Percentiles rank a stretch among this genome's conserved stretches.
phyloP scores from a whole-genome alignment of 1,140 invertebrate genomes.

The Bombus vancouverensis region DNA sequence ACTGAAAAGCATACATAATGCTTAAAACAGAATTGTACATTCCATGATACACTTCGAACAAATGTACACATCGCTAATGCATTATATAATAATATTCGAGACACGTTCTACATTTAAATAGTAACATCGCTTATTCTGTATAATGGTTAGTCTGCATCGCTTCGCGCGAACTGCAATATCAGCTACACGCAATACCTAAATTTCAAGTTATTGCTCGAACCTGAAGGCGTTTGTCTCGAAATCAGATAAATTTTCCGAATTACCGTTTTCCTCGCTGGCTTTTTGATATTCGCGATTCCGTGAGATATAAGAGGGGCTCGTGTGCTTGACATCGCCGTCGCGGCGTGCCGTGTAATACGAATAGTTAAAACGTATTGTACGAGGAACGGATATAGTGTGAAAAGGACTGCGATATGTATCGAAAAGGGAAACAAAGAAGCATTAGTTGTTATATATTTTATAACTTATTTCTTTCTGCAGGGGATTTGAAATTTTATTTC shows the following conservation, averaged over 20 bases:
- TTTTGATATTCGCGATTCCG: conserved; percentile 4
- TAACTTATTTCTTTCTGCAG: neutral
- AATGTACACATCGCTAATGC: neutral
- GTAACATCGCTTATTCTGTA: neutral
- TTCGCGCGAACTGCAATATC: neutral
- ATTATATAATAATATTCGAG: neutral
- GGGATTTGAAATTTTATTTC: neutral
- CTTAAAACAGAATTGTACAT: neutral
- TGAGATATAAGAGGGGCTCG: neutral
- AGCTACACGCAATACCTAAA: conserved; percentile 17
- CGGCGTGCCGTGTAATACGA: neutral
- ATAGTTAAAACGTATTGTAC: neutral
- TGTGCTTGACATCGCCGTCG: neutral
- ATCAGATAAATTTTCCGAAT: neutral
- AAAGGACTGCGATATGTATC: neutral
- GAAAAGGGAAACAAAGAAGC: neutral
- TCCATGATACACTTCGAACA: neutral
- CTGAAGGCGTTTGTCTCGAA: neutral
- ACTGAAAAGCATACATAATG: neutral
- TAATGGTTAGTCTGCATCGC: conserved; percentile 2
- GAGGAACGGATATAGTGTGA: neutral
- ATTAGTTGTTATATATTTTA: neutral
- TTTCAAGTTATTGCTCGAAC: conserved; percentile 23
- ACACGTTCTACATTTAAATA: conserved; percentile 5
- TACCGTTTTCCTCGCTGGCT: neutral